Base-by-base conservation (phyloP, 1,140 invertebrate genomes). In the Drosophila setifemur region DNA sequence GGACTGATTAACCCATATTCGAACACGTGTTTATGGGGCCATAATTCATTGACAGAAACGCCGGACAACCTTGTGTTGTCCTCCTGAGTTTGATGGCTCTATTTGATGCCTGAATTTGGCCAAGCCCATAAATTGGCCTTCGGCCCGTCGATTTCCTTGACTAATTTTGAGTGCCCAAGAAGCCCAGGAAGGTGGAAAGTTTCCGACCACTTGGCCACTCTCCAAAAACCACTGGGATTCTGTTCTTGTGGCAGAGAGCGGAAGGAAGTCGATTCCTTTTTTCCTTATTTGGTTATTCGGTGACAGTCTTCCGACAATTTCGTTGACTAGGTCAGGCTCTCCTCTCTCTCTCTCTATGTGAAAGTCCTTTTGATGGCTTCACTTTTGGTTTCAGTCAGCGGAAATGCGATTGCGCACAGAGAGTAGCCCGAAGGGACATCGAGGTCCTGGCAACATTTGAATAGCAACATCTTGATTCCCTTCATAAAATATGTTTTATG, bases 271-370 rank as follows among this genome's bases (percentile, higher is more conserved):
- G 19, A 31, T 26, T 52, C 12, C 49, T 52, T 50, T 52, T 75
- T 75, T 66, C 81, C 79, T 72, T 85, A 85, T 85, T 79, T 85
- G 79, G 81, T 14, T 73, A 83, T 78, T 39, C 58, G 25, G 29
- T 35, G 67, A 43, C 16, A 40, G 79, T 47, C 58, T 47, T 28
- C 47, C 28, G 45, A 52, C 50, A 54, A 73, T 19, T 74, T 57
- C 66, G 75, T 85, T 85, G 81, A 85, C 81, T 85, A 85, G 81
- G 81, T 85, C 81, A 85, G 81, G 58, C 69, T 86, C 53, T 83
- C 66, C 86, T 14, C 53, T 7, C 6, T 23, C 18, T 57, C 5
- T 16, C 12, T 5, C 7, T 11, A 21, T 14, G 2, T 14, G 29
- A 4, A 8, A 5, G 8, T 9, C 5, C 2, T 39, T 18, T 57